Base-by-base conservation (phyloP, 2,888 invertebrate genomes). In the Cheilosia grossa region DNA sequence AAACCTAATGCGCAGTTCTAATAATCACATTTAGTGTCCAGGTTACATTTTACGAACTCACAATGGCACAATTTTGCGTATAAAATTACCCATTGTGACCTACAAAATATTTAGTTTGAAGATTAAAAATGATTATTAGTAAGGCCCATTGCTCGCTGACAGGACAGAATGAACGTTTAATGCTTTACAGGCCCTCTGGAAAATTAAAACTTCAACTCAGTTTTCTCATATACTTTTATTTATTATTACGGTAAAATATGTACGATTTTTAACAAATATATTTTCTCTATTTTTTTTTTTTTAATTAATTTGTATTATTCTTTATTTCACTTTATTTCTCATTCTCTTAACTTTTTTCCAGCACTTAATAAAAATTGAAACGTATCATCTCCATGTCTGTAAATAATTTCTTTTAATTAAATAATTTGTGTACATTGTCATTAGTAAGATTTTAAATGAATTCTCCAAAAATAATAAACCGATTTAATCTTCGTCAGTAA, bases 231-330 rank as follows among this genome's bases (percentile, higher is more conserved):
- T 85, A 79, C 66, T 83, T 82, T 73, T 80, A 83, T 83, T 83
- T 80, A 80, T 85, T 85, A 85, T 85, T 85, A 80, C 64, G 85
- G 80, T 85, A 85, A 85, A 85, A 81, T 85, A 85, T 85, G 70
- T 85, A 85, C 70, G 85, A 80, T 70, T 85, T 83, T 85, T 85
- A 80, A 85, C 85, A 85, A 85, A 85, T 81, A 85, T 85, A 85
- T 81, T 85, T 75, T 80, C 74, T 85, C 85, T 75, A 85, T 85
- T 81, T 66, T 42, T 70, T 80, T 85, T 81, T 66, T 42, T 70
- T 80, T 66, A 85, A 70, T 80, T 70, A 17, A 66, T 75, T 75
- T 64, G 58, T 44, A 74, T 61, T 56, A 42, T 53, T 64, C 10
- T 74, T 56, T 37, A 59, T 19, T 66, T 54, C 21, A 56, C 49